Conservation (phyloP, 1,140 invertebrate genomes). For the Telenomus remus region DNA sequence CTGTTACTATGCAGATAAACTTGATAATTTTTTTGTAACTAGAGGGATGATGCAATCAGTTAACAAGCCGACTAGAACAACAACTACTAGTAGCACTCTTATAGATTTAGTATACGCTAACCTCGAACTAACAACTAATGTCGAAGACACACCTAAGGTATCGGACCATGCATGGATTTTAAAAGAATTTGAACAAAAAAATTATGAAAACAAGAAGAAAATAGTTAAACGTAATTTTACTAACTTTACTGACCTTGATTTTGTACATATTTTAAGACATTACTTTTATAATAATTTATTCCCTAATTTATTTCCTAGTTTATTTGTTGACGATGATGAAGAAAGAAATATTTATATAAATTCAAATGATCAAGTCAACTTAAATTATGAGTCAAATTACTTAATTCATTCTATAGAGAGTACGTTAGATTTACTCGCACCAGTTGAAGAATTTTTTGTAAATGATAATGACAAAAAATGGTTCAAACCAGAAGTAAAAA, state of each 20-base stretch:
- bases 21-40: constrained; percentile 14
- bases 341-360: background rate
- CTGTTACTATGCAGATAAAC: constrained; percentile 18
- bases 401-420: constrained; percentile 21
- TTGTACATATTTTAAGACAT: background rate
- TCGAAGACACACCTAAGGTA: constrained; percentile 27
- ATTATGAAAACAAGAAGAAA: constrained; percentile 10
- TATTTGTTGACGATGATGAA: constrained; percentile 13
- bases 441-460: constrained; percentile 10
- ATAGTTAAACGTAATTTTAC: constrained; percentile 18
- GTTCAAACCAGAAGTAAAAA: constrained; percentile 20
- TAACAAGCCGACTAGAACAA: constrained; percentile 22
- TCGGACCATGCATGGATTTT: constrained; percentile 35
- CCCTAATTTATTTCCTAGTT: background rate
- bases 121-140: background rate
- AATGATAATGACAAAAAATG: constrained; percentile 18
- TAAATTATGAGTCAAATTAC: constrained; percentile 26
- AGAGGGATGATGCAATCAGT: constrained; percentile 24
- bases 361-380: constrained; percentile 7
- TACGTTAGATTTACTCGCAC: constrained; percentile 7
- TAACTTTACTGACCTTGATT: no score
- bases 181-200: constrained; percentile 16
- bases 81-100: constrained; percentile 21
- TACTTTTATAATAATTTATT: constrained; percentile 20
- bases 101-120: constrained; percentile 25